Evolutionary conservation across 2,797 vertebrate genomes (phyloP), one percentile per base, ranked within the genome.

Genomic region (Dendrocincla fuliginosa): DNA sequence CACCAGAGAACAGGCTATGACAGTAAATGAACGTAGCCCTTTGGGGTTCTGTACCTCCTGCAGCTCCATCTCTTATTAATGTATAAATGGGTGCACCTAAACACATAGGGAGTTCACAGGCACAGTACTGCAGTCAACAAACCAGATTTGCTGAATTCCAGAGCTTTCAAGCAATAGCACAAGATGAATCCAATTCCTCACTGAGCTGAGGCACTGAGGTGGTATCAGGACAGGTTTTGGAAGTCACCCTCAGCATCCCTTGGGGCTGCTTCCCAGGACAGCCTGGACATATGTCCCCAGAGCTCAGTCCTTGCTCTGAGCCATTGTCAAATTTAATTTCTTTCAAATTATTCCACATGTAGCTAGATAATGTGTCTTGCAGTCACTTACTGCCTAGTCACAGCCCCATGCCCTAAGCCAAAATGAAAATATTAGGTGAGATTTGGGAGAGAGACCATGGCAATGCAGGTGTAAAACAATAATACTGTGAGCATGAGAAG

Each of bases 101-200:
- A 3, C 3, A 2, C 41, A 13, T 11, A 8, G 15, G 47, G 27
- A 9, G 1, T 8, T 84, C 1, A 1, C 32, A 46, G 28, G 15
- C 27, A 83, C 39, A 78, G 37, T 13, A 11, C 30, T 63, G 71
- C 86, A 52, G 65, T 25, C n/a, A 52, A 4, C 20, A 68, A 77
- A 64, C n/a, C 47, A 37, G 16, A 76, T 33, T 20, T 37, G 28
- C 23, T 44, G 4, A 27, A 74, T 53, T 86, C 44, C 50, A 81
- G 32, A 28, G 30, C 24, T 83, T 91, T 68, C 11, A 12, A 39
- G 30, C 60, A 74, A 13, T n/a, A 69, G 41, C n/a, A 46, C 15
- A 41, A 59, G 37, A 28, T 44, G 61, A 70, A 33, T 69, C 32
- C 25, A 24, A 4, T 61, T 92, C 35, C 74, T 92, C 27, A 2